phyloP scores from a whole-genome alignment of 1,140 invertebrate genomes.

The Drosophila athabasca region DNA sequence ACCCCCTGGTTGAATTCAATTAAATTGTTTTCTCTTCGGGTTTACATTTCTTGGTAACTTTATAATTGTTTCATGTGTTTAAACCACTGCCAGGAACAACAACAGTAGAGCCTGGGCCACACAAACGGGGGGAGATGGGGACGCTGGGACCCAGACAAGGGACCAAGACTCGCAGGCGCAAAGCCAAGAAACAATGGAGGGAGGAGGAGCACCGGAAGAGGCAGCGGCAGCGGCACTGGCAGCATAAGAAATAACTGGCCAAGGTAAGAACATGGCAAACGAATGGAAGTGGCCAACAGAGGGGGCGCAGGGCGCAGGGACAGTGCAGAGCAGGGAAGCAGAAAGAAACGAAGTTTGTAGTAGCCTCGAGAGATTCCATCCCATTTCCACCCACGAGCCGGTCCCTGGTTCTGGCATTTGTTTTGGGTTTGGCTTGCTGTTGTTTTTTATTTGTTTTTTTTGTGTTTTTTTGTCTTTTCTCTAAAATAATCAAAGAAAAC shows the following conservation, averaged over 20 bases:
- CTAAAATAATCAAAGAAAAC: slow-evolving; percentile 73
- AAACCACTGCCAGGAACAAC: slow-evolving; percentile 54
- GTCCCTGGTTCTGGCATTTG: slow-evolving; percentile 31
- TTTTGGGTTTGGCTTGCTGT: slow-evolving; percentile 37
- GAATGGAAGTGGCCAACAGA: no score
- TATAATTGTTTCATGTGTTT: slow-evolving; percentile 82
- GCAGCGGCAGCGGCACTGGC: slow-evolving; percentile 5
- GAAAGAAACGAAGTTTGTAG: slow-evolving; percentile 64
- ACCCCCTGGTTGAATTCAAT: slow-evolving; percentile 81
- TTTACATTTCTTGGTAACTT: slow-evolving; percentile 80
- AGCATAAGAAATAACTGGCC: slow-evolving; percentile 77
- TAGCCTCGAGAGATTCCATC: slow-evolving; percentile 77
- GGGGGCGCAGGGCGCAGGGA: slow-evolving; percentile 14
- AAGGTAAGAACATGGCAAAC: slow-evolving; percentile 37
- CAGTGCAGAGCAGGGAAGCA: slow-evolving; percentile 9
- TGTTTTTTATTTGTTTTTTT: no score
- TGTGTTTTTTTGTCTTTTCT: slow-evolving; percentile 35
- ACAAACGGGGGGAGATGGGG: slow-evolving; percentile 15
- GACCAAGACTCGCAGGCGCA: slow-evolving; percentile 53
- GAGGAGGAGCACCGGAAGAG: no score
- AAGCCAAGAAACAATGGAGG: slow-evolving; percentile 52
- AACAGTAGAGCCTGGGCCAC: not conserved
- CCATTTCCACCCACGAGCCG: slow-evolving; percentile 6
- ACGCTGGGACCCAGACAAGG: slow-evolving; percentile 20
- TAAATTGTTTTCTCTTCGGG: slow-evolving; percentile 81